Conservation (phyloP, 2,113 vertebrate species). For the Myocastor coypus region DNA sequence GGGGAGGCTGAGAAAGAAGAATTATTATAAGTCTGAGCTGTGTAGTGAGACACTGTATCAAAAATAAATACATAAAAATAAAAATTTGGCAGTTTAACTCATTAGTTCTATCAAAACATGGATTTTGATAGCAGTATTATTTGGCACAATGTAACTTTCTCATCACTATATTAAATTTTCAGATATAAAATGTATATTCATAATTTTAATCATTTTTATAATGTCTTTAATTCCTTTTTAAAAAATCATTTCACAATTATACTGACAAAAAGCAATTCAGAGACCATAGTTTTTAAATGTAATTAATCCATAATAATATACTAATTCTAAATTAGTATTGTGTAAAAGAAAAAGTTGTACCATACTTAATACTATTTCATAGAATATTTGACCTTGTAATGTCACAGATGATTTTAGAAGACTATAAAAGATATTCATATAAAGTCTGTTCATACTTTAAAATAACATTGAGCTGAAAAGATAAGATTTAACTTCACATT, state of each 20-base stretch:
- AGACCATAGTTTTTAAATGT: conserved; percentile 55
- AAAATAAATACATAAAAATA: no score
- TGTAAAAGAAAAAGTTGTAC: conserved; percentile 83
- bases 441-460: conserved; percentile 78
- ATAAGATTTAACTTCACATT: conserved; percentile 78
- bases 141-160: conserved; percentile 28
- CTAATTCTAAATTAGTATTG: conserved; percentile 76
- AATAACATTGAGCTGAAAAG: conserved; percentile 78
- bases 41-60: no score
- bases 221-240: conserved; percentile 49
- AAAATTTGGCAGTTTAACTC: conserved; percentile 50
- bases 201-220: conserved; percentile 55
- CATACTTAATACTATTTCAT: conserved; percentile 83
- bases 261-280: conserved; percentile 74
- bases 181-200: conserved; percentile 39
- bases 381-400: conserved; percentile 89
- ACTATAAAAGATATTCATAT: conserved; percentile 74
- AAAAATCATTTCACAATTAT: conserved; percentile 64
- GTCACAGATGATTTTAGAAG: conserved; percentile 85
- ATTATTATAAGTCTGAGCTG: no score
- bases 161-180: conserved; percentile 32
- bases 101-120: conserved; percentile 37
- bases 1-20: no score
- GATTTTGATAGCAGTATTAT: conserved; percentile 60
- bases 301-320: conserved; percentile 63